phyloP scores from a whole-genome alignment of 2,888 invertebrate species.

The Pterostichus niger region DNA sequence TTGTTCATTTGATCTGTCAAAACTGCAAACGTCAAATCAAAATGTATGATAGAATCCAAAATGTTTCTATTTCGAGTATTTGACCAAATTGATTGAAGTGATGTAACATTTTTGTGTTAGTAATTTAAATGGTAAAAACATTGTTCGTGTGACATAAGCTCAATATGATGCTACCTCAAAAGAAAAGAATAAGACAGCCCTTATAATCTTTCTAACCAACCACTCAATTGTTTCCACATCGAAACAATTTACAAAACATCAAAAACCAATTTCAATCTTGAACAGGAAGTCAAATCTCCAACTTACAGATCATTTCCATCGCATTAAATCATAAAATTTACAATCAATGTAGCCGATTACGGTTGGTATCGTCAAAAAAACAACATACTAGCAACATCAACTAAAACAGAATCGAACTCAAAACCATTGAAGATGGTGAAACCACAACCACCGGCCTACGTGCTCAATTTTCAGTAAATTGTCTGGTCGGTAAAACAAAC shows the following conservation, averaged over 20 bases:
- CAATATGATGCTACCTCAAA: background rate
- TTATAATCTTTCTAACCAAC: constrained; percentile 28
- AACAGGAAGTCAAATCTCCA: constrained; percentile 31
- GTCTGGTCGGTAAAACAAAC: constrained; percentile 60
- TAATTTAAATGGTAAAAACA: too few relatives aligned
- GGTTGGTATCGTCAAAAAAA: constrained; percentile 36
- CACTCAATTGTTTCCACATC: constrained; percentile 28
- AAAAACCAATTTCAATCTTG: constrained; percentile 37
- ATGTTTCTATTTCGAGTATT: background rate
- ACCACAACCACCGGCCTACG: constrained; percentile 53
- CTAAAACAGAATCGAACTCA: background rate
- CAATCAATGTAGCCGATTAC: constrained; percentile 45
- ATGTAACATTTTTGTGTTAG: too few relatives aligned
- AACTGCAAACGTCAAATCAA: too few relatives aligned
- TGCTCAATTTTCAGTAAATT: constrained; percentile 57
- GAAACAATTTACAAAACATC: constrained; percentile 33
- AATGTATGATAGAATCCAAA: too few relatives aligned
- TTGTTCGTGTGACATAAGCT: too few relatives aligned
- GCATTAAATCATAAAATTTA: constrained; percentile 49
- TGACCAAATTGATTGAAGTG: too few relatives aligned
- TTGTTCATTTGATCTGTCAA: too few relatives aligned
- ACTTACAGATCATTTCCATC: constrained; percentile 5
- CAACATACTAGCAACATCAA: background rate
- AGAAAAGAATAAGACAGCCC: background rate
- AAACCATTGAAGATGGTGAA: background rate